Evolutionary conservation across 2,888 invertebrate species (phyloP).

Genomic region (Timema podura): DNA sequence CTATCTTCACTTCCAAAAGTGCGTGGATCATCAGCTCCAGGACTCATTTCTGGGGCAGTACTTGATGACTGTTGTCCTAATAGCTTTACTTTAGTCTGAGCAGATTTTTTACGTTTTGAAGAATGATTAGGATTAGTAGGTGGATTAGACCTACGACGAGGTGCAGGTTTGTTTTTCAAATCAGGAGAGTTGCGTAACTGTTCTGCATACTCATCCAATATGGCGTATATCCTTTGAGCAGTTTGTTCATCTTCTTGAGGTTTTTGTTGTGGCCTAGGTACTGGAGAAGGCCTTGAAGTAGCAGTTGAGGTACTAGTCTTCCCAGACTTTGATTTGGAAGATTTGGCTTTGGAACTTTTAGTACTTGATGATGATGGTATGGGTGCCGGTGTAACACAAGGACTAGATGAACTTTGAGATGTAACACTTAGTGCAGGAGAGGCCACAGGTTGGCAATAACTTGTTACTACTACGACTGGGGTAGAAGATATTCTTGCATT

Average conservation of each 20-base stretch:
- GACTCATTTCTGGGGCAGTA: slow-evolving; percentile 52
- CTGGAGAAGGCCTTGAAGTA: slow-evolving; percentile 60
- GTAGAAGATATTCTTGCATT: slow-evolving; percentile 24
- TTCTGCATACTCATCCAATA: slow-evolving; percentile 74
- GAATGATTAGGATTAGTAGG: slow-evolving; percentile 67
- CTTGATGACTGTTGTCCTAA: slow-evolving; percentile 49
- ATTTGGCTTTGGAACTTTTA: slow-evolving; percentile 41
- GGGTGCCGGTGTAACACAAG: slow-evolving; percentile 54
- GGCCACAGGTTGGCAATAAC: slow-evolving; percentile 52
- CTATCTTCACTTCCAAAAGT: slow-evolving; percentile 75
- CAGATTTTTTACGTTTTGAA: slow-evolving; percentile 65
- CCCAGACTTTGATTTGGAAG: slow-evolving; percentile 53
- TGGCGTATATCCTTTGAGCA: slow-evolving; percentile 73
- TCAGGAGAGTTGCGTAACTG: slow-evolving; percentile 76
- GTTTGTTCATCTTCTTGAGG: slow-evolving; percentile 78
- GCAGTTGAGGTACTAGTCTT: slow-evolving; percentile 55
- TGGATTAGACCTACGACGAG: slow-evolving; percentile 67
- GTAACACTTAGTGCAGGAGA: slow-evolving; percentile 55
- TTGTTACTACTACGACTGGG: slow-evolving; percentile 53
- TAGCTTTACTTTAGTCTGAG: slow-evolving; percentile 47
- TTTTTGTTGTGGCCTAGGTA: slow-evolving; percentile 64
- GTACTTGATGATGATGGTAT: slow-evolving; percentile 37
- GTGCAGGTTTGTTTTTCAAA: slow-evolving; percentile 74
- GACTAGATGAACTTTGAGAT: slow-evolving; percentile 56
- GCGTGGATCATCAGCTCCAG: slow-evolving; percentile 60